Evolutionary conservation across 2,797 vertebrate species (phyloP).

Genomic region (Eutrigla gurnardus): DNA sequence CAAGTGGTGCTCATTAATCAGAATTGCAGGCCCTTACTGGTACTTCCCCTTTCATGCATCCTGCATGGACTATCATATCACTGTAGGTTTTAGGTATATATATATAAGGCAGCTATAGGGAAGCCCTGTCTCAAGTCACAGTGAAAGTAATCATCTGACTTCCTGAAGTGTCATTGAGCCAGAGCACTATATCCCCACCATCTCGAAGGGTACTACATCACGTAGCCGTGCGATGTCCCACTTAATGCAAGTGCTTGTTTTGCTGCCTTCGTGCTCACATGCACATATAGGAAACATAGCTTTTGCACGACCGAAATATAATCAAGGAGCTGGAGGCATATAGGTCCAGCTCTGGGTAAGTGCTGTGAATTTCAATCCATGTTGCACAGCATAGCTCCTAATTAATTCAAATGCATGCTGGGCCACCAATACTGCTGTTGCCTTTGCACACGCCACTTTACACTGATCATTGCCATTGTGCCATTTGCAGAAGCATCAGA

Average conservation of each 20-base stretch:
- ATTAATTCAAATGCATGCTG: conserved; percentile 16
- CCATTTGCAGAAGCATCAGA: background rate
- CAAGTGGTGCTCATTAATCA: conserved; percentile 24
- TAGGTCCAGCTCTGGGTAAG: conserved; percentile 10
- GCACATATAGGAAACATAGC: background rate
- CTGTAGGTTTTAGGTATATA: conserved; percentile 2
- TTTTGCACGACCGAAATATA: conserved; percentile 22
- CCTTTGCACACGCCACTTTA: background rate
- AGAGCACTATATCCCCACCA: conserved; percentile 1
- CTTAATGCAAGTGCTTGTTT: background rate
- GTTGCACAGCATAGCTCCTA: background rate
- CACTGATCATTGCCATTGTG: background rate
- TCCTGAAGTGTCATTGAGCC: conserved; percentile 14
- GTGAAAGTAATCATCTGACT: conserved; percentile 3
- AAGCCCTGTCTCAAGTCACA: conserved; percentile 1
- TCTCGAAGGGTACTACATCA: background rate
- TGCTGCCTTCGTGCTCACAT: background rate
- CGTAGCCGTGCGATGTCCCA: background rate
- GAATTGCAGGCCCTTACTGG: conserved; percentile 14
- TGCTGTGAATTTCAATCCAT: conserved; percentile 7
- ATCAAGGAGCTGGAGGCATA: conserved; percentile 6
- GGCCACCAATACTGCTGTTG: background rate
- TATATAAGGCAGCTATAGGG: background rate
- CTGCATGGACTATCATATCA: background rate
- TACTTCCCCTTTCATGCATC: conserved; percentile 17